These are phyloP conservation scores for Setipinna tenuifilis DNA, from an alignment of 2,797 vertebrate species.

Conservation along the genomic window DNA sequence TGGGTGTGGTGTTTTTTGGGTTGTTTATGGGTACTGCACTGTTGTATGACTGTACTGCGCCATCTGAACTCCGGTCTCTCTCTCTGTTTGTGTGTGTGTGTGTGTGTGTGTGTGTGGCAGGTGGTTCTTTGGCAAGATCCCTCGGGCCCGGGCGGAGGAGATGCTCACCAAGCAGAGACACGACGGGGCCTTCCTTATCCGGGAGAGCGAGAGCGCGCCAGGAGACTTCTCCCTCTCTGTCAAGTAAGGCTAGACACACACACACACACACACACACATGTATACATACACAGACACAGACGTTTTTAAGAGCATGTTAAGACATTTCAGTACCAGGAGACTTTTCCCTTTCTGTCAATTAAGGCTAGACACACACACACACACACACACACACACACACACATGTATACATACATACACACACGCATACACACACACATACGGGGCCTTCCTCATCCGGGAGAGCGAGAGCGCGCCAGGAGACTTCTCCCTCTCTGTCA, in stretches of 20 bases:
- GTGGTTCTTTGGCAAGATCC: conserved; percentile 90
- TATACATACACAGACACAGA: conserved; percentile 72
- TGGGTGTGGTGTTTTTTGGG: too few relatives aligned
- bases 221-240: conserved; percentile 88
- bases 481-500: conserved; percentile 87
- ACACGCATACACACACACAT: not conserved
- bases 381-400: conserved; percentile 9
- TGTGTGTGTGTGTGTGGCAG: conserved; percentile 56
- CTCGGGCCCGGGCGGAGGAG: conserved; percentile 86
- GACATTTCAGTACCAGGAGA: conserved; percentile 79
- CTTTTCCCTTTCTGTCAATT: conserved; percentile 99
- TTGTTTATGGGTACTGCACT: too few relatives aligned
- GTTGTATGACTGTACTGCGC: too few relatives aligned
- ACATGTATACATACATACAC: too few relatives aligned
- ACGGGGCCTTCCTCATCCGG: conserved; percentile 87
- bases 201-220: conserved; percentile 86
- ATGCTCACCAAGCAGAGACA: conserved; percentile 87
- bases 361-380: conserved; percentile 54
- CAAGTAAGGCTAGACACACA: conserved; percentile 75
- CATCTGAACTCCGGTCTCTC: too few relatives aligned
- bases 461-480: conserved; percentile 88
- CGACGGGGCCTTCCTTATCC: conserved; percentile 86
- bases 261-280: not conserved
- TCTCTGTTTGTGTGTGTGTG: too few relatives aligned
- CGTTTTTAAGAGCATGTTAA: conserved; percentile 47